Evolutionary conservation across 2,888 invertebrate genomes (phyloP), one percentile per base, ranked within the genome.

Genomic region (Gastrophysa polygoni): DNA sequence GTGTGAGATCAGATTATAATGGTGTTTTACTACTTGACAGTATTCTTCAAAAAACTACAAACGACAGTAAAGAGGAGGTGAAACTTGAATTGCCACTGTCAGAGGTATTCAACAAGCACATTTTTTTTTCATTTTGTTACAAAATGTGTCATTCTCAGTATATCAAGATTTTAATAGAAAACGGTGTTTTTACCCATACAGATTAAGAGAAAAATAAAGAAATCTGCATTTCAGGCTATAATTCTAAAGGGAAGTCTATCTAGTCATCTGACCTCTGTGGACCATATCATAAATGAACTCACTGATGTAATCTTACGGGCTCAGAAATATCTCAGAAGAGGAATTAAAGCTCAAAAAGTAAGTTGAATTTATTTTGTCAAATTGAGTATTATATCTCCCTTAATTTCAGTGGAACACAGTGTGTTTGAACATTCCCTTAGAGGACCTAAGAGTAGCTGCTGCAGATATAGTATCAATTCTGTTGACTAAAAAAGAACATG

Each of bases 281-380:
- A 94, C 75, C 89, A 91, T 77, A 91, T 95, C 59, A 82, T 90
- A 70, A 89, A 89, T 74, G 93, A 92, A 78, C 84, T 95, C 68
- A 89, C 90, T 70, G 87, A 86, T 76, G 90, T 91, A 73, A 92
- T 95, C 69, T 86, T 88, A 67, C 83, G 84, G 69, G 89, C 88
- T 32, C 89, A 90, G 73, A 86, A 88, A 69, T 89, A 88, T 61
- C 87, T 88, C 17, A 90, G 91, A 76, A 93, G 91, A 77, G 94
- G 94, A 71, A 92, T 94, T 56, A 95, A 95, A 83, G 92, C 93
- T 61, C 93, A 93, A 81, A 93, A 95, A 85, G 94, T 95, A 82
- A 75, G 49, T 43, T 51, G 11, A 38, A 38, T 17, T 49, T 7
- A 24, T 24, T 24, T 7, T 24, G 24, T 24, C 3, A 24, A 24